phyloP scores from a whole-genome alignment of 1,140 invertebrate species.

The Eumeta japonica region DNA sequence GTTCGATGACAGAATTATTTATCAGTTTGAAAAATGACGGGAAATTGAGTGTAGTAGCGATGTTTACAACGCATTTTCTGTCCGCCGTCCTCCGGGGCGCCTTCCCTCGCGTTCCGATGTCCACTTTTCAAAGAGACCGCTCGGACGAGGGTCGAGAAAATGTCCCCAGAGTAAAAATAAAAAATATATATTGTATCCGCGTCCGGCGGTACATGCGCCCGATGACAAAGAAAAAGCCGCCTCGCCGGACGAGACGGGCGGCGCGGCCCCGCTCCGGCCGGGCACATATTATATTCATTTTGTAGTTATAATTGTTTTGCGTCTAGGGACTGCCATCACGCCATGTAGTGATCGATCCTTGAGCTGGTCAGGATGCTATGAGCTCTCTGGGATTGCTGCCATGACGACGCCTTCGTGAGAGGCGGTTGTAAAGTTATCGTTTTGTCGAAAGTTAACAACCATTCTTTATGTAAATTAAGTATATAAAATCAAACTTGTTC shows the following conservation, averaged over 20 bases:
- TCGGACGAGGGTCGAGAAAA: conserved; percentile 58
- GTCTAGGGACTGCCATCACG: conserved; percentile 31
- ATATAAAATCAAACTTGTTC: too few species aligned
- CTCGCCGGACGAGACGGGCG: conserved; percentile 25
- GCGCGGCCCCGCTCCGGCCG: conserved; percentile 17
- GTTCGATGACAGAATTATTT: conserved; percentile 60
- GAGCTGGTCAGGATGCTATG: too few species aligned
- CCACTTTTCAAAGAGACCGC: conserved; percentile 59
- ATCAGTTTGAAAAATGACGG: conserved; percentile 61
- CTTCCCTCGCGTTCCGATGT: conserved; percentile 55
- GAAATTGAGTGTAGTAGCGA: conserved; percentile 61
- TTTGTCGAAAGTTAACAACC: too few species aligned
- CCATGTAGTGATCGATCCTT: too few species aligned
- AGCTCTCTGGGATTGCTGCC: too few species aligned
- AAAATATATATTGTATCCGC: conserved; percentile 54
- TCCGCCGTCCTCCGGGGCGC: conserved; percentile 51
- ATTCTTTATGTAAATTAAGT: too few species aligned
- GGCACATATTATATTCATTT: conserved; percentile 42
- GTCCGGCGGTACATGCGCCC: conserved; percentile 32
- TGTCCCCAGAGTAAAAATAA: conserved; percentile 57
- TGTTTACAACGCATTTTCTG: conserved; percentile 61
- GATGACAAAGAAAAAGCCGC: conserved; percentile 44
- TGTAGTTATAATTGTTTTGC: conserved; percentile 41
- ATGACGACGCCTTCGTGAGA: too few species aligned
- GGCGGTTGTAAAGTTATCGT: too few species aligned